phyloP scores from a whole-genome alignment of 2,113 vertebrate genomes.

The Capreolus pygargus region DNA sequence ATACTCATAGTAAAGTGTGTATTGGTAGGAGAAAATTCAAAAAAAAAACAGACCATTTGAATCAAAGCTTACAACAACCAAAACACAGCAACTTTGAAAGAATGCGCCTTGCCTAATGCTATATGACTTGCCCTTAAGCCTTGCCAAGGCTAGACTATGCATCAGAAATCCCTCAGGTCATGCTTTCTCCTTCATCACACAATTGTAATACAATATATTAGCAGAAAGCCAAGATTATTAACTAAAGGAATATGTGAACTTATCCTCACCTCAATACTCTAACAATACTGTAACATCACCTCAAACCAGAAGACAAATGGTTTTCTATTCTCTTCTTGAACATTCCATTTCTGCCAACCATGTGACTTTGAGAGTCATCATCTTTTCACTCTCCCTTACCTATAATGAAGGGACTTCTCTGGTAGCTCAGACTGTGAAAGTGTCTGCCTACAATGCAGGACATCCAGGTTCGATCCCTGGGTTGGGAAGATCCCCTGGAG shows the following conservation, averaged over 20 bases:
- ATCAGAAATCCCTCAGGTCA: neutral
- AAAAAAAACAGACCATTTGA: neutral
- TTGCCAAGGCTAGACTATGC: neutral
- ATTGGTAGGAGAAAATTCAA: neutral
- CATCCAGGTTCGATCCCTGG: accelerated
- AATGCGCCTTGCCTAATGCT: neutral
- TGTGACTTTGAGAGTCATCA: neutral
- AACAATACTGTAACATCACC: neutral
- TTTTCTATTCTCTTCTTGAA: neutral
- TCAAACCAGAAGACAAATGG: neutral
- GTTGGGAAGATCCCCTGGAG: neutral
- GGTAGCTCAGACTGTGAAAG: neutral
- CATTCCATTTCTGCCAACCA: neutral
- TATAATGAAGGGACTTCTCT: neutral
- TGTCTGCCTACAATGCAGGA: neutral
- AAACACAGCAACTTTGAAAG: neutral
- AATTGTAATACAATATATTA: neutral
- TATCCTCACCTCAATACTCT: neutral
- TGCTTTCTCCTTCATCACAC: neutral
- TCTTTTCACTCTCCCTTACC: neutral
- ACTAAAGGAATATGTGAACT: neutral
- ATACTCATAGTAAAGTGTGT: neutral
- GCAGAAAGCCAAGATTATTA: neutral
- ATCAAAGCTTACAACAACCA: neutral
- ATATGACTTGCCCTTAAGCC: neutral